Evolutionary conservation across 2,888 invertebrate species (phyloP).

Genomic region (Holacanthella duospinosa): DNA sequence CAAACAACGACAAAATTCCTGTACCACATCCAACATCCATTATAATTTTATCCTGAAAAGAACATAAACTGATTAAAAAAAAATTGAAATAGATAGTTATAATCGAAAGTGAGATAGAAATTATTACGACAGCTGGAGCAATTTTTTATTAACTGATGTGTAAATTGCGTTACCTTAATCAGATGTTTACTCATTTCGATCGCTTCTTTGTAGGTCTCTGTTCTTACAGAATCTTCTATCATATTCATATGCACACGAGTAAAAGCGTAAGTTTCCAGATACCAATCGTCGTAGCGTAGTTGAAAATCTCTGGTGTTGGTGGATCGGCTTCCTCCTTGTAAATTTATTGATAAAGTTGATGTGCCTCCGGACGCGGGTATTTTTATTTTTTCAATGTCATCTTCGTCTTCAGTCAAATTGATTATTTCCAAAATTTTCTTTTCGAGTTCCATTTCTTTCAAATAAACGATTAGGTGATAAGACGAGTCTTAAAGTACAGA

Average conservation of each 20-base stretch:
- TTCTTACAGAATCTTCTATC: slow-evolving; percentile 78
- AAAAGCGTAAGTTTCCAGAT: slow-evolving; percentile 76
- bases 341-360: too few relatives aligned
- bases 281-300: slow-evolving; percentile 39
- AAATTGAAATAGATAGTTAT: not conserved
- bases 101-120: not conserved
- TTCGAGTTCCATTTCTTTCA: too few relatives aligned
- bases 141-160: not conserved
- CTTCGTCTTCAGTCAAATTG: too few relatives aligned
- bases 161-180: slow-evolving; percentile 47
- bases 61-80: not conserved
- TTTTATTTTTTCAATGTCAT: too few relatives aligned
- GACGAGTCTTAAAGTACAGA: too few relatives aligned
- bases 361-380: too few relatives aligned
- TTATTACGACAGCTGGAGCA: too few relatives aligned
- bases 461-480: too few relatives aligned
- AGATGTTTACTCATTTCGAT: slow-evolving; percentile 60
- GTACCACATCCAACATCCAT: slow-evolving; percentile 97
- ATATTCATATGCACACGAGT: slow-evolving; percentile 89
- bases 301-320: not conserved
- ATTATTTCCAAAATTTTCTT: too few relatives aligned
- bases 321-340: too few relatives aligned
- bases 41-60: slow-evolving; percentile 53
- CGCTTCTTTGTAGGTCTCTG: slow-evolving; percentile 75
- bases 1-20: slow-evolving; percentile 95